phyloP scores from a whole-genome alignment of 1,140 invertebrate species.

The Hestina assimilis region DNA sequence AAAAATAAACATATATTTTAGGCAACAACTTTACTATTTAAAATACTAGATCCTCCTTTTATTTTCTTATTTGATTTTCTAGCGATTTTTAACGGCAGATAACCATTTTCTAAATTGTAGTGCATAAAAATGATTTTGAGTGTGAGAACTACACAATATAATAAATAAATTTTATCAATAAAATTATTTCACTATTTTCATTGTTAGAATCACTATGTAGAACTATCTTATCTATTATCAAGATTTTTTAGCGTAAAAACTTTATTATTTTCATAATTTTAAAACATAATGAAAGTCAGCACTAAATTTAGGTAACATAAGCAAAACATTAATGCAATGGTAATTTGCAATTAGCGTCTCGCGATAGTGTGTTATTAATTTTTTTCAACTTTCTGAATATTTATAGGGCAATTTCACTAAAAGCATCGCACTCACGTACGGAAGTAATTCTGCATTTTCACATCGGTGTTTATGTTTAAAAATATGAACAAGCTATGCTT shows the following conservation, averaged over 20 bases:
- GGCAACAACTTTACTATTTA: no score
- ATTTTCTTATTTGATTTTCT: no score
- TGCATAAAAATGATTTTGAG: no score
- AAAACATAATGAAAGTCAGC: not conserved
- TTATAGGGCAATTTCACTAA: conserved; percentile 73
- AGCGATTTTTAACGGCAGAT: no score
- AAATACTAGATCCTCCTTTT: no score
- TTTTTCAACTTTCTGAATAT: conserved; percentile 64
- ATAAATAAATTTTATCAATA: not conserved
- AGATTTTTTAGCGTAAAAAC: not conserved
- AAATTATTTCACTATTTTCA: no score
- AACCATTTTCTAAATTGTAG: no score
- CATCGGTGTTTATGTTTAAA: conserved; percentile 7
- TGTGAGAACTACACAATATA: no score
- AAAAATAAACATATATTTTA: no score
- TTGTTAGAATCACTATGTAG: no score
- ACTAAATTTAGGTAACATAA: not conserved
- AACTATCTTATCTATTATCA: no score
- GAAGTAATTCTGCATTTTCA: conserved; percentile 28
- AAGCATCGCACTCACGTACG: conserved; percentile 53
- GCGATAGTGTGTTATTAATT: conserved; percentile 60
- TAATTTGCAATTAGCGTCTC: conserved; percentile 63
- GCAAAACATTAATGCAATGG: conserved; percentile 49
- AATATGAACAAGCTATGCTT: not conserved
- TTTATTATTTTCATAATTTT: not conserved